A percentile compares a stretch with the other conserved stretches of the same genome.
Conservation (phyloP, 2,888 invertebrate species). For the Phengaris arion region DNA sequence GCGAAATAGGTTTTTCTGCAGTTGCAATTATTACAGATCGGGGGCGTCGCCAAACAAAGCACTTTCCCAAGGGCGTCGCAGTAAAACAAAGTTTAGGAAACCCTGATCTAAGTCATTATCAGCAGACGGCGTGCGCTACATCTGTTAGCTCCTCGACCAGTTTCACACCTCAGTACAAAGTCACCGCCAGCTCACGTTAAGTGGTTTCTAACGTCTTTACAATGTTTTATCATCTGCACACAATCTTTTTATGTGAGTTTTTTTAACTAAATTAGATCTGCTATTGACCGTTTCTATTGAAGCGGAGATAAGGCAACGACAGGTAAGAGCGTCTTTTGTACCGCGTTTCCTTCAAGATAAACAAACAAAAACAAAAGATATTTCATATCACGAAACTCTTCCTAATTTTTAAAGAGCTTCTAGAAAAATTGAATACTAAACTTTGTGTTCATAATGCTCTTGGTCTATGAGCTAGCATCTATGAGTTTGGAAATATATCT, state of each 20-base stretch:
- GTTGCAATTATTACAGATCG: too few relatives aligned
- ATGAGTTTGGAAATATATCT: background rate
- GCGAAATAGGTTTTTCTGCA: too few relatives aligned
- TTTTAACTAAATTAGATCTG: slow-evolving; percentile 5
- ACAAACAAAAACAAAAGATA: background rate
- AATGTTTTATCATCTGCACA: slow-evolving; percentile 4
- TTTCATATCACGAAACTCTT: background rate
- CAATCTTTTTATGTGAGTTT: slow-evolving; percentile 8
- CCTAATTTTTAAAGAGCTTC: background rate
- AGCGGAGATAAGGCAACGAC: background rate
- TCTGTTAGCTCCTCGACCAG: background rate
- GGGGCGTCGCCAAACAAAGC: too few relatives aligned
- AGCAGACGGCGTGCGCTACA: background rate
- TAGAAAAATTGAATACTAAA: background rate
- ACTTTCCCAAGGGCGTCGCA: too few relatives aligned
- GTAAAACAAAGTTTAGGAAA: too few relatives aligned
- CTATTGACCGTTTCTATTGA: background rate
- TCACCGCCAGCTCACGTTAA: background rate
- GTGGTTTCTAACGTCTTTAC: slow-evolving; percentile 14
- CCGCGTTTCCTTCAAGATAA: background rate
- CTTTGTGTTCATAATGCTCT: too few relatives aligned
- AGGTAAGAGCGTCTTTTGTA: background rate
- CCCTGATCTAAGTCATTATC: background rate
- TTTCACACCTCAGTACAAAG: slow-evolving; percentile 11
- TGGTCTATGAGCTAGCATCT: too few relatives aligned